Base-by-base conservation (phyloP, 2,888 invertebrate species). In the Erebia aethiops region DNA sequence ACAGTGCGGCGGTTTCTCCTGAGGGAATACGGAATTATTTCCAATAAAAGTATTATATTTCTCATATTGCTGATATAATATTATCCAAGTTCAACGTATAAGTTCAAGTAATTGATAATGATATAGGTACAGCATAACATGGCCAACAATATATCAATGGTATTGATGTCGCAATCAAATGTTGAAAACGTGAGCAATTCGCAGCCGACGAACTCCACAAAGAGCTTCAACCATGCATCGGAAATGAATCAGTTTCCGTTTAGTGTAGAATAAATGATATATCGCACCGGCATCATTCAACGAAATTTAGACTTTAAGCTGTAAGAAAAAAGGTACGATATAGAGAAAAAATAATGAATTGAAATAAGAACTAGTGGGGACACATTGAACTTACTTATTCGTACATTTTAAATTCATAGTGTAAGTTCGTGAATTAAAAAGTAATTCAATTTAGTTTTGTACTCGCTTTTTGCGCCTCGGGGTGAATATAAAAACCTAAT, bases 241-340 rank as follows among this genome's bases (percentile, higher is more conserved):
- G 91, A 92, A 92, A 92, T 92, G 91, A 92, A 91, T 91, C 92
- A 90, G 92, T 90, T 90, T 91, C 91, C 91, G 90, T 88, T 89
- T 85, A 84, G 86, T 86, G 85, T 88, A 85, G 85, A 81, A 83
- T 87, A 91, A 91, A 89, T 89, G 87, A 90, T 88, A 90, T 87
- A 89, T 88, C 83, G 84, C 81, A 81, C 79, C 75, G 75, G 76
- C 78, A 77, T 75, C 76, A 77, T 64, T 77, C 85, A 80, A 83
- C 81, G 82, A 73, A 88, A 87, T 87, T 77, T 78, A 78, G 80
- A 84, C 89, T 81, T 78, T 87, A 85, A 77, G 74, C 70, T 75
- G 78, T 74, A 76, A 69, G 78, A 71, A 70, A 76, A 81, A 89
- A 79, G 73, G 87, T 81, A 81, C 81, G 85, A 81, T 83, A 76